These are phyloP conservation scores for Hyposoter didymator DNA, from an alignment of 2,888 invertebrate species.

Conservation along the genomic window DNA sequence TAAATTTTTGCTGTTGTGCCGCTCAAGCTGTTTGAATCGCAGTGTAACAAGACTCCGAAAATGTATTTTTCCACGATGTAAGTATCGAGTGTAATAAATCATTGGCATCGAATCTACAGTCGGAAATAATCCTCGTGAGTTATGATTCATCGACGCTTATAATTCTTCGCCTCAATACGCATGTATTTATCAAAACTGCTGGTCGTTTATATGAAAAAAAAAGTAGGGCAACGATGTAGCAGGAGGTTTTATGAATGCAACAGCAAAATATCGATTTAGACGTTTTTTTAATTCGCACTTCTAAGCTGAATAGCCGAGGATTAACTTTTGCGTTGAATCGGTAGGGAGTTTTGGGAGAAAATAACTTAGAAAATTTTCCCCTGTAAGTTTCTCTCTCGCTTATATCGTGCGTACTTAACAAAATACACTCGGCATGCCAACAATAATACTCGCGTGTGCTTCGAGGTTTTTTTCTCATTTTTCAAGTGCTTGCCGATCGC, in stretches of 20 bases:
- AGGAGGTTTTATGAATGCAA: not conserved
- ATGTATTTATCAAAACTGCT: not conserved
- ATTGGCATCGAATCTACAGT: constrained; percentile 48
- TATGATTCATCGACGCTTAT: constrained; percentile 56
- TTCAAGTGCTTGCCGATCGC: constrained; percentile 65
- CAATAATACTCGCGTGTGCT: constrained; percentile 57
- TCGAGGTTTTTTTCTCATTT: constrained; percentile 52
- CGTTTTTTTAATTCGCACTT: constrained; percentile 25
- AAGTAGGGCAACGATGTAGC: constrained; percentile 39
- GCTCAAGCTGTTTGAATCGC: constrained; percentile 47
- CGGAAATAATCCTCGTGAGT: constrained; percentile 46
- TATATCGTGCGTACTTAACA: constrained; percentile 4
- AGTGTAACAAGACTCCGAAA: constrained; percentile 50
- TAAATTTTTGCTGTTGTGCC: constrained; percentile 45
- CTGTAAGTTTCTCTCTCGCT: not conserved
- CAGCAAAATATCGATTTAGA: constrained; percentile 40
- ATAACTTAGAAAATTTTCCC: constrained; percentile 14
- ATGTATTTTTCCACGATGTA: constrained; percentile 1
- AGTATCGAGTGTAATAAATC: constrained; percentile 54
- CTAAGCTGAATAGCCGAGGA: constrained; percentile 21
- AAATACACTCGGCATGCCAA: constrained; percentile 34
- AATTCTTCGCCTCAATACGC: constrained; percentile 4
- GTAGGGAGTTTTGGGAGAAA: constrained; percentile 11
- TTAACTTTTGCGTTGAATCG: constrained; percentile 48
- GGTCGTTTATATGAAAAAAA: constrained; percentile 4